Evolutionary conservation across 2,797 vertebrate species (phyloP), one percentile per base, ranked within the genome.

Genomic region (Phrynocephalus forsythii): DNA sequence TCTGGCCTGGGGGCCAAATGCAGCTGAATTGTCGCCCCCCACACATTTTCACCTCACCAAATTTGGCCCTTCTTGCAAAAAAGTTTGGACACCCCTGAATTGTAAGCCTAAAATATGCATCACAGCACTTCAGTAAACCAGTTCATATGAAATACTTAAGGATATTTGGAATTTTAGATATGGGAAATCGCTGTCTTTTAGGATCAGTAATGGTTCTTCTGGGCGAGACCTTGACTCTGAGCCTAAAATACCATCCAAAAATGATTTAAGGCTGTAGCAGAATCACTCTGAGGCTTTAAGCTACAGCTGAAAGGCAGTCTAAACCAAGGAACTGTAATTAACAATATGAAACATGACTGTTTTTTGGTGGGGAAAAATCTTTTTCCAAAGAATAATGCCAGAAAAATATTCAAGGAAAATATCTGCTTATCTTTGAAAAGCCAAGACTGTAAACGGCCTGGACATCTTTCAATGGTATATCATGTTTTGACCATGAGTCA

Each of bases 401-500:
- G 44, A 52, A 79, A 33, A 79, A 33, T 67, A 81, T 73, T 0
- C 66, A 68, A 89, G 91, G 93, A 88, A 93, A 87, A 0, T 0
- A 85, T n/a, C 33, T 79, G 18, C 9, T 90, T 11, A 63, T 80
- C 87, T 94, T 79, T 91, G 22, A 87, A 82, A 92, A 90, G 48
- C 6, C 44, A 26, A 86, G 67, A 67, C 89, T 92, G 84, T 68
- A 90, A 71, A 83, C 0, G 0, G 1, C 76, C 86, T 95, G 93
- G 91, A 90, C 86, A 88, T 86, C 48, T 15, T 91, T 90, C 92
- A 88, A 48, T 88, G 50, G 18, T 91, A 89, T 91, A 91, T 88
- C 91, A 89, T 87, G 92, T 80, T 86, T 93, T 87, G 90, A 88
- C 90, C 92, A 86, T 83, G 90, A 95, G 89, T 72, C 88, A 93